A percentile compares a stretch with the other conserved stretches of the same genome.
Conservation (phyloP, 2,113 vertebrate species). For the Phaethon lepturus region DNA sequence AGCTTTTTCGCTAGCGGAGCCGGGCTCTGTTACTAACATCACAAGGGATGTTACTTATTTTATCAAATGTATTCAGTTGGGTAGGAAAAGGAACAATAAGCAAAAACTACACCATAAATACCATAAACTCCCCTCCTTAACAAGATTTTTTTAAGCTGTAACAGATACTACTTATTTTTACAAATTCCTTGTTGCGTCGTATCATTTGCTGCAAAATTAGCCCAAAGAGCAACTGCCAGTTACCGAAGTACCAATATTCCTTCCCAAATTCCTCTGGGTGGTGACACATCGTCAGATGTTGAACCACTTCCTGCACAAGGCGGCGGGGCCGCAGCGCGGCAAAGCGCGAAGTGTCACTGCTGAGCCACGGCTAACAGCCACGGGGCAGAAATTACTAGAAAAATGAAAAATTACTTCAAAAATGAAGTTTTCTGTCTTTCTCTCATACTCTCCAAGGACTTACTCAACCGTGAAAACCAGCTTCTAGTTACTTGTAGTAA, state of each 20-base stretch:
- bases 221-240: rapidly evolving
- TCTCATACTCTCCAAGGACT: neutral
- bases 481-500: neutral
- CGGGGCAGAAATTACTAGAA: neutral
- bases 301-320: neutral
- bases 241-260: rapidly evolving
- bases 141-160: neutral
- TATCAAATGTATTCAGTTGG: rapidly evolving
- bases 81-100: neutral
- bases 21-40: neutral
- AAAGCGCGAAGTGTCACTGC: rapidly evolving
- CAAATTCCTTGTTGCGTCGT: rapidly evolving
- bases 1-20: neutral
- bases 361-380: rapidly evolving
- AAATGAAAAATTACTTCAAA: no score
- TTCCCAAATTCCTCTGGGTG: rapidly evolving
- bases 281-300: rapidly evolving
- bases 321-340: rapidly evolving
- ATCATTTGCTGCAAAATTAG: neutral
- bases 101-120: neutral
- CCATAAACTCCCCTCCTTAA: neutral
- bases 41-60: neutral
- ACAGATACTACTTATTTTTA: neutral
- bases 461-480: neutral
- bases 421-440: neutral